A percentile compares a stretch with the other conserved stretches of the same genome.
Evolutionary conservation across 37 sponge, comb jelly and placozoan species (phyloP).

Genomic region (Bolinopsis microptera): DNA sequence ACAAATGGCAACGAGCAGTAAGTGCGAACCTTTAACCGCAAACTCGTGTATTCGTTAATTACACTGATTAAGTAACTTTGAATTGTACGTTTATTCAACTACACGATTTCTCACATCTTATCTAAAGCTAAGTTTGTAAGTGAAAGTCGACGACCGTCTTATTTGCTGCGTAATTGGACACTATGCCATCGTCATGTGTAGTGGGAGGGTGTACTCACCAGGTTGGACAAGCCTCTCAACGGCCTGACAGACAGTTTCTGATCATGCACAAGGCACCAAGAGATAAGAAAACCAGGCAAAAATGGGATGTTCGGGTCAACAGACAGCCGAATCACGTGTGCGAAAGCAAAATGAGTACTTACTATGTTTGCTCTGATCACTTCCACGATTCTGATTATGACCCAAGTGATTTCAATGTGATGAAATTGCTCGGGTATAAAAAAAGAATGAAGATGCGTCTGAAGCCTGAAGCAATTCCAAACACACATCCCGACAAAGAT

Average conservation of each 20-base stretch:
- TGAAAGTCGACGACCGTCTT: not conserved
- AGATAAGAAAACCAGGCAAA: not conserved
- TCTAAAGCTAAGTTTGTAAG: not conserved
- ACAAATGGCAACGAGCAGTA: no score
- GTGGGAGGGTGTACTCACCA: not conserved
- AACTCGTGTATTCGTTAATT: no score
- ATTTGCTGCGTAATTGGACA: not conserved
- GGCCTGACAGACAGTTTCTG: not conserved
- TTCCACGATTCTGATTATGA: not conserved
- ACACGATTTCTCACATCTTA: not conserved
- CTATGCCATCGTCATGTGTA: not conserved
- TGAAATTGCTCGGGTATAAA: not conserved
- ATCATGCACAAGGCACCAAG: not conserved
- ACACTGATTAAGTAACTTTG: no score
- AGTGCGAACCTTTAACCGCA: no score
- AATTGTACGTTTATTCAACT: no score
- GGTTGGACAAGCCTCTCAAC: not conserved
- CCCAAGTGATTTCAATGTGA: not conserved
- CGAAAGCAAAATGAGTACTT: not conserved
- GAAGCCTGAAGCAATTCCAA: not conserved
- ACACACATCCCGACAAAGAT: slow-evolving; percentile 8
- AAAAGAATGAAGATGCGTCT: slow-evolving; percentile 13
- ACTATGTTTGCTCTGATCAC: not conserved
- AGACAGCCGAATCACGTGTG: not conserved
- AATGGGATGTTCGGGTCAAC: not conserved